Percentiles rank a stretch among this genome's conserved stretches.
phyloP scores from a whole-genome alignment of 2,888 invertebrate genomes.

The Caenorhabditis zanzibari region DNA sequence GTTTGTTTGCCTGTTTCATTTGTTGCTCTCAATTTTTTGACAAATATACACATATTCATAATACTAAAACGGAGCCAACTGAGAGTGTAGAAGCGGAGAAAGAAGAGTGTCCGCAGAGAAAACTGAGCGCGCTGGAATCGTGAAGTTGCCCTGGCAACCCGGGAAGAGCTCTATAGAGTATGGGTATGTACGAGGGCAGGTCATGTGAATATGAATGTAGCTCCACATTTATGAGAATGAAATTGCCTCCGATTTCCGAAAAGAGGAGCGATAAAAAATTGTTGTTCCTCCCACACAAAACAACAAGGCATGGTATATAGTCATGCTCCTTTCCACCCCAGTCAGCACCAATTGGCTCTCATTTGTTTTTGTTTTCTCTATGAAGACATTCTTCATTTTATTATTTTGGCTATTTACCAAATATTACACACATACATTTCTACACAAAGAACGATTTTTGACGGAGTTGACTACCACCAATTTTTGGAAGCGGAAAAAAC shows the following conservation, averaged over 20 bases:
- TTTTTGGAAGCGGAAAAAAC: constrained; percentile 27
- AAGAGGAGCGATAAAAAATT: not conserved
- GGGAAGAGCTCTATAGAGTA: constrained; percentile 15
- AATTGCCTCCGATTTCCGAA: not conserved
- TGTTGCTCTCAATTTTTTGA: constrained; percentile 36
- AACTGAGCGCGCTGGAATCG: constrained; percentile 23
- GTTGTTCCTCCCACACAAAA: not conserved
- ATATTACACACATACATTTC: constrained; percentile 22
- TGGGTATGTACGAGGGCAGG: constrained; percentile 7
- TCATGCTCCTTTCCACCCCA: not conserved
- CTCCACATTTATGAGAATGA: not conserved
- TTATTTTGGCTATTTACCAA: constrained; percentile 58
- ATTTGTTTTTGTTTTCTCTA: constrained; percentile 42
- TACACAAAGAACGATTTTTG: not conserved
- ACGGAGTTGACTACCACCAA: constrained; percentile 10
- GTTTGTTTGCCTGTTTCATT: constrained; percentile 60
- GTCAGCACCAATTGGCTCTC: constrained; percentile 38
- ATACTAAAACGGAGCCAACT: constrained; percentile 5
- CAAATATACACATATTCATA: constrained; percentile 48
- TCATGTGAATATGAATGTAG: not conserved
- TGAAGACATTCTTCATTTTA: constrained; percentile 13
- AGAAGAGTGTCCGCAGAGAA: constrained; percentile 5
- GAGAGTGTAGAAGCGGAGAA: not conserved
- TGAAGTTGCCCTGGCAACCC: constrained; percentile 50
- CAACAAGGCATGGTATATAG: not conserved